phyloP scores from a whole-genome alignment of 2,888 invertebrate genomes.

The Folsomia candida region DNA sequence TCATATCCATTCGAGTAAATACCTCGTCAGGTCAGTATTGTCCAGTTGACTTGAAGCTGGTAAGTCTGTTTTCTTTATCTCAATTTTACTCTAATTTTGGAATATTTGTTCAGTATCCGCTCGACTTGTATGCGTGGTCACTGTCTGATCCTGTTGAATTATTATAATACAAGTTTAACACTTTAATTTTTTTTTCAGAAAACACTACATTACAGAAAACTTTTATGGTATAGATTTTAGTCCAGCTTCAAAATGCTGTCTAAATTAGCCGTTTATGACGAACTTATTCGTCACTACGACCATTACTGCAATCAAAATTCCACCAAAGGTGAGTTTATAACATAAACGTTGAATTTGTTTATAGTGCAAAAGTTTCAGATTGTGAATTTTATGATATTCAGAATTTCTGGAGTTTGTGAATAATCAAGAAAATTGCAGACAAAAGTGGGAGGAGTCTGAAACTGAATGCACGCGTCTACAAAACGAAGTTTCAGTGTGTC shows the following conservation, averaged over 20 bases:
- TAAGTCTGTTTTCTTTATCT: too few species aligned
- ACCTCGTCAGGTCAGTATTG: too few species aligned
- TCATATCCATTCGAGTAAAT: too few species aligned
- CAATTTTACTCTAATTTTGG: too few species aligned
- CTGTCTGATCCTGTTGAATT: too few species aligned
- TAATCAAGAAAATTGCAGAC: slow-evolving; percentile 69
- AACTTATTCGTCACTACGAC: slow-evolving; percentile 54
- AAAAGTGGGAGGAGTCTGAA: slow-evolving; percentile 68
- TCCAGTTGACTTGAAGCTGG: too few species aligned
- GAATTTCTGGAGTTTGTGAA: slow-evolving; percentile 73
- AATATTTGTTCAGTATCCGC: too few species aligned
- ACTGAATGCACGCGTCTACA: slow-evolving; percentile 72
- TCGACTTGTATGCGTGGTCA: too few species aligned
- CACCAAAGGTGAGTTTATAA: slow-evolving; percentile 53
- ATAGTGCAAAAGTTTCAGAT: background rate
- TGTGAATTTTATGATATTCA: slow-evolving; percentile 53
- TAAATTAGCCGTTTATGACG: slow-evolving; percentile 55
- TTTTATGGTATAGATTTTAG: too few species aligned
- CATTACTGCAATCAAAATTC: slow-evolving; percentile 53
- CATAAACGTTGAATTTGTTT: background rate
- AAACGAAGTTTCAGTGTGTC: slow-evolving; percentile 67
- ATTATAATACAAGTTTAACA: too few species aligned
- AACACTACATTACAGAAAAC: too few species aligned
- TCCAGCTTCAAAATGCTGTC: slow-evolving; percentile 52
- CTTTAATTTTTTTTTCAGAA: too few species aligned